Percentiles rank a stretch among this genome's conserved stretches.
Evolutionary conservation across 2,888 invertebrate species (phyloP).

Genomic region (Acanthoscelides obtectus): DNA sequence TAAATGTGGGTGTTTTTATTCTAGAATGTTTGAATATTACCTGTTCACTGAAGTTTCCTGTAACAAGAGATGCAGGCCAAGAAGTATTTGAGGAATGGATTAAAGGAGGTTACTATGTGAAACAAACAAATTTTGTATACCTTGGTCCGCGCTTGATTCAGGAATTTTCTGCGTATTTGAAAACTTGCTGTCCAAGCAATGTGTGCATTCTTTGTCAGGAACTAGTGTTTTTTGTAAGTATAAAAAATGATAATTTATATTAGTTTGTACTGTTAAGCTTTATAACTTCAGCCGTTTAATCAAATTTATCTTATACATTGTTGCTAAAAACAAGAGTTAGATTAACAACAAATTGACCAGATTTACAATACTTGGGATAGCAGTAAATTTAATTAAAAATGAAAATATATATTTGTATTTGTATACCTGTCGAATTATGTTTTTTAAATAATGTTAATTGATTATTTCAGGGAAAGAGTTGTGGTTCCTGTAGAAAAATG

Average conservation of each 20-base stretch:
- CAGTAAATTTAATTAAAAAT: no score
- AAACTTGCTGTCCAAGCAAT: slow-evolving; percentile 29
- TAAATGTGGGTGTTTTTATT: slow-evolving; percentile 1
- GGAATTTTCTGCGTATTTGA: slow-evolving; percentile 38
- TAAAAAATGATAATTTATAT: no score
- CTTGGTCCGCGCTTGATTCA: slow-evolving; percentile 36
- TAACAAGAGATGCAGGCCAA: slow-evolving; percentile 32
- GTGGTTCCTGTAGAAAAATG: not conserved
- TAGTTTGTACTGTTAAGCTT: no score
- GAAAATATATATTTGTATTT: no score
- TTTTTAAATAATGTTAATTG: no score
- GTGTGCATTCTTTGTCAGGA: slow-evolving; percentile 39
- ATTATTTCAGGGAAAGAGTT: not conserved
- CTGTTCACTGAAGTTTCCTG: slow-evolving; percentile 27
- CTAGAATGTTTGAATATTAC: slow-evolving; percentile 35
- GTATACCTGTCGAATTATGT: no score
- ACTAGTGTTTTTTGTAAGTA: slow-evolving; percentile 36
- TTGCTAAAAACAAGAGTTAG: no score
- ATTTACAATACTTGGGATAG: no score
- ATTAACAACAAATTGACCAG: no score
- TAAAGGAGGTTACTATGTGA: slow-evolving; percentile 34
- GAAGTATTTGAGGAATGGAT: slow-evolving; percentile 34
- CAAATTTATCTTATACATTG: no score
- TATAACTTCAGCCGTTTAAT: no score
- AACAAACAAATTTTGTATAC: slow-evolving; percentile 29